A percentile compares a stretch with the other conserved stretches of the same genome.
phyloP scores from a whole-genome alignment of 2,888 invertebrate genomes.

The Xanthia icteritia region DNA sequence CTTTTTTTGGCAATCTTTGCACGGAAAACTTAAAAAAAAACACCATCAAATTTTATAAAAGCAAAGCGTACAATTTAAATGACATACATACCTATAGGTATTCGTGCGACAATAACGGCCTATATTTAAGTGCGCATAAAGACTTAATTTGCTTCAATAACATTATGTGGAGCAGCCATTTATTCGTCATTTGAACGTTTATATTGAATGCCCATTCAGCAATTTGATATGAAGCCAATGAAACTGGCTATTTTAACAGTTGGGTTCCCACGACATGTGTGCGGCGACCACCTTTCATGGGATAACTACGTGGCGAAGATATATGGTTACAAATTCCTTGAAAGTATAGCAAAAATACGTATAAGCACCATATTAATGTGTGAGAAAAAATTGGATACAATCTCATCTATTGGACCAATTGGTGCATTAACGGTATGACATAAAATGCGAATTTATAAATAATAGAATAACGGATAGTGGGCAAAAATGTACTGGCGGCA shows the following conservation, averaged over 20 bases:
- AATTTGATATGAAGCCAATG: conserved; percentile 72
- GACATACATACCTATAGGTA: neutral
- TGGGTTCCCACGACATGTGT: conserved; percentile 66
- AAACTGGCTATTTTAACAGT: conserved; percentile 65
- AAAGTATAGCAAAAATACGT: conserved; percentile 32
- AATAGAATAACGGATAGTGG: too few relatives aligned
- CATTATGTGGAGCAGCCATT: conserved; percentile 46
- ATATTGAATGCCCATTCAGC: conserved; percentile 56
- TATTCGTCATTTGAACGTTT: conserved; percentile 47
- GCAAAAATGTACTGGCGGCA: too few relatives aligned
- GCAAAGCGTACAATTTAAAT: neutral
- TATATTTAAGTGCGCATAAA: conserved; percentile 35
- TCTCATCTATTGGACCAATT: neutral
- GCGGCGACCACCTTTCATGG: conserved; percentile 45
- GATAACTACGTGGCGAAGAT: conserved; percentile 39
- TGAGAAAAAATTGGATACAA: conserved; percentile 6
- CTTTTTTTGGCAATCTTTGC: neutral
- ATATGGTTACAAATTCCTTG: conserved; percentile 61
- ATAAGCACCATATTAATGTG: neutral
- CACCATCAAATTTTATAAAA: neutral
- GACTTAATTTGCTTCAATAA: conserved; percentile 51
- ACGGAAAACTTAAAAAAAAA: neutral
- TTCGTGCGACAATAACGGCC: conserved; percentile 5
- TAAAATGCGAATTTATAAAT: neutral
- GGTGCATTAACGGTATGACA: neutral